These are phyloP conservation scores for Ephydatia muelleri DNA, from an alignment of 37 sponge, comb jelly and placozoan species.

Conservation along the genomic window DNA sequence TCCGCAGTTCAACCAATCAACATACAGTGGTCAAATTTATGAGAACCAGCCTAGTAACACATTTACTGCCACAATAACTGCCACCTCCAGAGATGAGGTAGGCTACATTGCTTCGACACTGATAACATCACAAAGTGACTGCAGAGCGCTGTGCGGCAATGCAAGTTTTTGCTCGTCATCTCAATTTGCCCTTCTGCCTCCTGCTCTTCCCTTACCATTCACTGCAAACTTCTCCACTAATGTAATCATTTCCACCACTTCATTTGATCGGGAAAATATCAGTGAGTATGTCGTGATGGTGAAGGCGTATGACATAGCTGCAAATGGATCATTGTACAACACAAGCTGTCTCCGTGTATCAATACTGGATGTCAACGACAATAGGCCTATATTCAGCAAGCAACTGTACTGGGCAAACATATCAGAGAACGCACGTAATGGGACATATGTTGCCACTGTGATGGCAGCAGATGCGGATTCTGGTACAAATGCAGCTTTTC, in stretches of 20 bases:
- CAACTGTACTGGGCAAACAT: slow-evolving; percentile 17
- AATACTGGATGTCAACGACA: slow-evolving; percentile 72
- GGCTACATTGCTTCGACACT: slow-evolving; percentile 14
- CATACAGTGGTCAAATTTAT: slow-evolving; percentile 18
- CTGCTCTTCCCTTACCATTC: slow-evolving; percentile 1
- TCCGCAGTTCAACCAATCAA: slow-evolving; percentile 39
- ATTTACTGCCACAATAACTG: slow-evolving; percentile 25
- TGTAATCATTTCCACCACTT: neutral
- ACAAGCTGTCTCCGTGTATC: slow-evolving; percentile 41
- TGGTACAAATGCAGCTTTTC: slow-evolving; percentile 59
- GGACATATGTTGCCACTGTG: slow-evolving; percentile 26
- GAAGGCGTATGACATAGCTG: slow-evolving; percentile 35
- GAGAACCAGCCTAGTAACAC: slow-evolving; percentile 50
- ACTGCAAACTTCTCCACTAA: slow-evolving; percentile 42
- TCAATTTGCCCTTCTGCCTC: slow-evolving; percentile 9
- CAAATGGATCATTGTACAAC: slow-evolving; percentile 6
- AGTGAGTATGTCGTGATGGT: slow-evolving; percentile 40
- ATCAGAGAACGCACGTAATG: slow-evolving; percentile 31
- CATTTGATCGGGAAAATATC: slow-evolving; percentile 58
- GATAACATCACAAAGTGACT: slow-evolving; percentile 1
- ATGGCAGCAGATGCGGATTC: slow-evolving; percentile 53
- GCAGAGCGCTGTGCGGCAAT: neutral
- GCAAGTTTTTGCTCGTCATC: slow-evolving; percentile 4
- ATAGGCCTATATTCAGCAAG: slow-evolving; percentile 56
- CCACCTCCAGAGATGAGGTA: slow-evolving; percentile 68